phyloP scores from a whole-genome alignment of 2,113 vertebrate genomes.

The Eupsittula cactorum region DNA sequence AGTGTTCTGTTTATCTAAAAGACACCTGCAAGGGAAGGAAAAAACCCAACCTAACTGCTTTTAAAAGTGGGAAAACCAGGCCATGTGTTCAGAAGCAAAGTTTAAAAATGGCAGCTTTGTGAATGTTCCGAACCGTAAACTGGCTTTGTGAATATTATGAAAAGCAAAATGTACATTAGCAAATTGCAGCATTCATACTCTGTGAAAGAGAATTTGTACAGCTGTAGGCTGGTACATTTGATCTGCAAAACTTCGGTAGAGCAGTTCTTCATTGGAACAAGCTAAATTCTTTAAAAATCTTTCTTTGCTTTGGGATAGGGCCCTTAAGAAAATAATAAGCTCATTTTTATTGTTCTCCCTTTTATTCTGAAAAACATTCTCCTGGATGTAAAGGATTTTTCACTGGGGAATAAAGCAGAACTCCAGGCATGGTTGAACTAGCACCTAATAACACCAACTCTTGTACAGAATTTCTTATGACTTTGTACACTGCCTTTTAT shows the following conservation, averaged over 20 bases:
- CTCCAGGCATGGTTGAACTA: not conserved
- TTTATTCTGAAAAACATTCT: not conserved
- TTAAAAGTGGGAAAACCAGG: constrained; percentile 17
- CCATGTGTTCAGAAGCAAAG: constrained; percentile 33
- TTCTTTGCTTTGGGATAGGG: not conserved
- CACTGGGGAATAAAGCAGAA: constrained; percentile 15
- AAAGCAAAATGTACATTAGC: constrained; percentile 64
- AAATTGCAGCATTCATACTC: constrained; percentile 70
- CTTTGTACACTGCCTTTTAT: not conserved
- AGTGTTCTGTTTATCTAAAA: constrained; percentile 16
- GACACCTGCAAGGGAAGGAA: not conserved
- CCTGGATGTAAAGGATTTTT: constrained; percentile 19
- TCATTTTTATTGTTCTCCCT: not conserved
- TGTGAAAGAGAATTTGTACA: constrained; percentile 65
- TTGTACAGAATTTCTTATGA: not conserved
- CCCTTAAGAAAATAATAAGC: constrained; percentile 22
- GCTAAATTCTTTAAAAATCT: constrained; percentile 35
- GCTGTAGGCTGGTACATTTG: constrained; percentile 57
- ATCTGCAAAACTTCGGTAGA: constrained; percentile 44
- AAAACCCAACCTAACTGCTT: not conserved
- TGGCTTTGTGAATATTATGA: constrained; percentile 67
- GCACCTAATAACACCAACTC: not conserved
- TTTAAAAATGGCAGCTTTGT: constrained; percentile 60
- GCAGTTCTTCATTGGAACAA: constrained; percentile 36
- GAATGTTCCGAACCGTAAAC: constrained; percentile 52